These are phyloP conservation scores for Anoplolepis gracilipes DNA, from an alignment of 1,140 invertebrate genomes.

Conservation along the genomic window DNA sequence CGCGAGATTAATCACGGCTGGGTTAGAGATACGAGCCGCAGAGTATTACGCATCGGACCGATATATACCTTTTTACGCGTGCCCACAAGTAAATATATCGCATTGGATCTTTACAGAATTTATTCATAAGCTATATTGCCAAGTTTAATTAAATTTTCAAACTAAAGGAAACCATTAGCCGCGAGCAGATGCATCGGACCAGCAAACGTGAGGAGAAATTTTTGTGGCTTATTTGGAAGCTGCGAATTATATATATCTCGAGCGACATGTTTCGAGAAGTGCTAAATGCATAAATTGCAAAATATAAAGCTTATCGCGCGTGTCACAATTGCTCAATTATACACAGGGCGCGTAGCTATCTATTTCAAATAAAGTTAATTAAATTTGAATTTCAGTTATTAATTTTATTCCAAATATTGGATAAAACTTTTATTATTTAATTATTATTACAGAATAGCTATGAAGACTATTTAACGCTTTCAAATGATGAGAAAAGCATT, in stretches of 20 bases:
- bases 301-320: not conserved
- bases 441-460: not conserved
- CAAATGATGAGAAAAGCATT: not conserved
- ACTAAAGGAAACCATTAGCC: slow-evolving; percentile 50
- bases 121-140: slow-evolving; percentile 43
- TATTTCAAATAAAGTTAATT: slow-evolving; percentile 7
- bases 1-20: slow-evolving; percentile 49
- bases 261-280: slow-evolving; percentile 13
- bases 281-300: not conserved
- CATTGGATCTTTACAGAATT: slow-evolving; percentile 41
- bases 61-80: slow-evolving; percentile 43
- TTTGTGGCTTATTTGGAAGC: not conserved
- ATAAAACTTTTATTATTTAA: not conserved
- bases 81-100: slow-evolving; percentile 33
- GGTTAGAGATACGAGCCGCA: slow-evolving; percentile 50
- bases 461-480: not conserved
- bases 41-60: slow-evolving; percentile 42
- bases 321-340: not conserved
- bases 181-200: slow-evolving; percentile 16
- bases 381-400: slow-evolving; percentile 13
- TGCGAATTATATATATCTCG: slow-evolving; percentile 15
- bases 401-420: not conserved
- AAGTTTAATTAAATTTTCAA: slow-evolving; percentile 58
- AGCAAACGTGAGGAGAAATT: slow-evolving; percentile 47
- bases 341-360: too few species aligned